Evolutionary conservation across 1,140 invertebrate species (phyloP).

Genomic region (Zaprionus taronus): DNA sequence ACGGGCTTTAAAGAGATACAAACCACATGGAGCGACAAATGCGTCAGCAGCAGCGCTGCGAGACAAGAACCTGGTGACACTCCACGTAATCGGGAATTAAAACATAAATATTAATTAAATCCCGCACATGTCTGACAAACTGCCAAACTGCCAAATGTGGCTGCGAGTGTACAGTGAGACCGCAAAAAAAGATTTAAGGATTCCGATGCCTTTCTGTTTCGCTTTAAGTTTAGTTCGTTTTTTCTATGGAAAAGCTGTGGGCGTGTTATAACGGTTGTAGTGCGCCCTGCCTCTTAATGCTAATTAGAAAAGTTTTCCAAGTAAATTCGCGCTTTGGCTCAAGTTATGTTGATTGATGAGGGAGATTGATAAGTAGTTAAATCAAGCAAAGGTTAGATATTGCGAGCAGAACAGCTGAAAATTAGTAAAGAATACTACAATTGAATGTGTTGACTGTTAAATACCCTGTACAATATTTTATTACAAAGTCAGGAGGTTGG

Average conservation of each 20-base stretch:
- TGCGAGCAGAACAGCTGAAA: constrained; percentile 23
- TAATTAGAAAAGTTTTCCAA: constrained; percentile 48
- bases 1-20: constrained; percentile 2
- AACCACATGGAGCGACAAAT: background rate
- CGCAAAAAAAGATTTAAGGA: constrained; percentile 24
- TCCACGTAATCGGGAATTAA: constrained; percentile 27
- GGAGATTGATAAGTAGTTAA: constrained; percentile 16
- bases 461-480: too few relatives aligned
- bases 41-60: background rate
- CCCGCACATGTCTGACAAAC: constrained; percentile 10
- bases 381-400: background rate
- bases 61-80: constrained; percentile 17
- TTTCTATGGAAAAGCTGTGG: background rate
- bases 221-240: background rate
- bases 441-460: too few relatives aligned
- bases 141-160: constrained; percentile 18
- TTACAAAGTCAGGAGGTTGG: too few relatives aligned
- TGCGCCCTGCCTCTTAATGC: constrained; percentile 1
- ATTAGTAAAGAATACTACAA: background rate
- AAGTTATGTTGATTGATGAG: constrained; percentile 38
- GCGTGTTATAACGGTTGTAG: constrained; percentile 20
- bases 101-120: constrained; percentile 44
- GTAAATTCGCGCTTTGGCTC: constrained; percentile 6
- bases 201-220: constrained; percentile 1
- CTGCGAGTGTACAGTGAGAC: background rate